These are phyloP conservation scores for Meda fulgida DNA, from an alignment of 2,797 vertebrate genomes.

Conservation along the genomic window DNA sequence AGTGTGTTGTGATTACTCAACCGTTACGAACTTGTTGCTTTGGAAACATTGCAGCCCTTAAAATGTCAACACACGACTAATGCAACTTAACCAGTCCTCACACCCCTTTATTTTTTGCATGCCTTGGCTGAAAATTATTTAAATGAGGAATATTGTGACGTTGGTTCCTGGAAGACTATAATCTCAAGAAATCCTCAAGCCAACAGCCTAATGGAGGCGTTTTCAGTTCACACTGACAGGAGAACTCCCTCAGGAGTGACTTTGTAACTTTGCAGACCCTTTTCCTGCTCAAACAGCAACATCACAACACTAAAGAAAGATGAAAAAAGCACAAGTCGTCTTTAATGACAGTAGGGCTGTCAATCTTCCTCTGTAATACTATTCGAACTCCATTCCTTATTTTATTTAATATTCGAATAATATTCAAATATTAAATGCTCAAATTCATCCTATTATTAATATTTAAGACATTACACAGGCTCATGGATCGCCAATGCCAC, in stretches of 20 bases:
- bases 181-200: neutral
- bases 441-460: too few relatives aligned
- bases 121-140: neutral
- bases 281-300: neutral
- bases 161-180: neutral
- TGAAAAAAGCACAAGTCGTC: too few relatives aligned
- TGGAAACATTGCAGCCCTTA: neutral
- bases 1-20: neutral
- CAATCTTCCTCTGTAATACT: too few relatives aligned
- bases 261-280: neutral
- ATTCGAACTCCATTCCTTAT: too few relatives aligned
- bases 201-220: neutral
- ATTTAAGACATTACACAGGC: too few relatives aligned
- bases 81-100: neutral
- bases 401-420: too few relatives aligned
- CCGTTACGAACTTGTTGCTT: rapidly evolving
- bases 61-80: neutral
- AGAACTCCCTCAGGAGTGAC: neutral
- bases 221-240: neutral
- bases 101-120: neutral
- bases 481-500: too few relatives aligned
- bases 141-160: neutral
- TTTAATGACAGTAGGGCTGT: too few relatives aligned
- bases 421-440: too few relatives aligned
- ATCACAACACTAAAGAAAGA: too few relatives aligned